Percentiles rank a stretch among this genome's conserved stretches.
These are phyloP conservation scores for Epicauta chinensis DNA, from an alignment of 1,140 invertebrate genomes.

Conservation along the genomic window DNA sequence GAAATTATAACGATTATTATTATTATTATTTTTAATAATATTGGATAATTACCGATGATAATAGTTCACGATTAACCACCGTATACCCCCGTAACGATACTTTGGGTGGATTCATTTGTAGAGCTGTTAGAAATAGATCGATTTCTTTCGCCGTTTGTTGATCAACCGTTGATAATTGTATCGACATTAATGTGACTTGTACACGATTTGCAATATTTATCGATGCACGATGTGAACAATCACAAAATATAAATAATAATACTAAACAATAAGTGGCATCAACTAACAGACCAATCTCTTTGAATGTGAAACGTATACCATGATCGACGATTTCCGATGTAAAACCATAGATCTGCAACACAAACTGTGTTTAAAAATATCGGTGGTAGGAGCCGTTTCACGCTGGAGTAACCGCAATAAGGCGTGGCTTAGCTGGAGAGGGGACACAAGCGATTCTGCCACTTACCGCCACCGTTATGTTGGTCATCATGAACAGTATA, in stretches of 20 bases:
- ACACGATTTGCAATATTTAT: conserved; percentile 48
- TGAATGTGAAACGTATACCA: conserved; percentile 53
- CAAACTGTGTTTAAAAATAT: not conserved
- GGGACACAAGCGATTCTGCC: too few species aligned
- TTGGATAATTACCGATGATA: conserved; percentile 46
- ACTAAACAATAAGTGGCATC: conserved; percentile 52
- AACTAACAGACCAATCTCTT: conserved; percentile 55
- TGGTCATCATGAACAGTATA: conserved; percentile 50
- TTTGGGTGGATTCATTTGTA: conserved; percentile 57
- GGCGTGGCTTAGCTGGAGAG: too few species aligned
- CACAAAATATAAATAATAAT: conserved; percentile 52
- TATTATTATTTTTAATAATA: conserved; percentile 1
- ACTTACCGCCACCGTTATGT: conserved; percentile 41
- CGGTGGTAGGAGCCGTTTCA: too few species aligned
- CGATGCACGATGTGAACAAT: conserved; percentile 55
- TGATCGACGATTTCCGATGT: conserved; percentile 56
- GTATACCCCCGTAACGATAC: conserved; percentile 55
- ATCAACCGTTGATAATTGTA: conserved; percentile 49
- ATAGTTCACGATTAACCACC: conserved; percentile 51
- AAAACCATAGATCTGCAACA: conserved; percentile 48
- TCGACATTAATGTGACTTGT: conserved; percentile 48
- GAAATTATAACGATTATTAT: not conserved
- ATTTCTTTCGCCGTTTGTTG: conserved; percentile 50
- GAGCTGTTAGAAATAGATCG: conserved; percentile 51
- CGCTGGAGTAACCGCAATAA: too few species aligned